Base-by-base conservation (phyloP, 2,797 vertebrate genomes). In the Crossoptilon crossoptilon region DNA sequence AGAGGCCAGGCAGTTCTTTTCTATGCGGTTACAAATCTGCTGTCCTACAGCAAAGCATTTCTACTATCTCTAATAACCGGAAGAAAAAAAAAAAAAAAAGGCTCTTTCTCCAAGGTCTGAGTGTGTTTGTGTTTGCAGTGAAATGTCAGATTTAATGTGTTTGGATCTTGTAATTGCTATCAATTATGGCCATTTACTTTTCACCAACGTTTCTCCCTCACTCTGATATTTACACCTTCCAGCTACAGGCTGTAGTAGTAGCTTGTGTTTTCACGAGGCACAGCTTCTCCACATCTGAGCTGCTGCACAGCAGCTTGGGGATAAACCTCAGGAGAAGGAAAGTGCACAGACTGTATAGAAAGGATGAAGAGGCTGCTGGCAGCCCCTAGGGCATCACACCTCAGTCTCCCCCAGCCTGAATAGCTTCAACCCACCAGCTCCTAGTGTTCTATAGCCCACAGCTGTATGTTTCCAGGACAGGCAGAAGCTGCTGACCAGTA, bases 71-170 rank as follows among this genome's bases (percentile, higher is more conserved):
- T 72, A 60, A 70, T 71, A 86, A 80, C 77, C 44, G 73, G 49
- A 85, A 70, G 14, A 88, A 43, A 76, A 41, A 17, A 84, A 81
- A 83, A 89, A 83, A 89, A 85, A 83, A 83, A 90, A 60, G 24
- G 8, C 29, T 66, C 77, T 82, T 92, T 37, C 55, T 56, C 43
- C 31, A 63, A 72, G 82, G 72, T 94, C 77, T 66, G 83, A 59
- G 39, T 69, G 26, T 46, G 70, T 68, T 71, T 80, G 18, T 46
- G 41, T 68, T 59, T 91, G 62, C 60, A 51, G 71, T 10, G 49
- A 95, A 94, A 94, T 87, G 77, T 79, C 86, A 93, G 48, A 88
- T 94, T 76, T 92, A 94, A 94, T 87, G 48, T 86, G 60, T 82
- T 91, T 92, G 35, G 75, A 59, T 83, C 70, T 87, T 43, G 31